phyloP scores from a whole-genome alignment of 1,140 invertebrate species.

The Onthophagus taurus region DNA sequence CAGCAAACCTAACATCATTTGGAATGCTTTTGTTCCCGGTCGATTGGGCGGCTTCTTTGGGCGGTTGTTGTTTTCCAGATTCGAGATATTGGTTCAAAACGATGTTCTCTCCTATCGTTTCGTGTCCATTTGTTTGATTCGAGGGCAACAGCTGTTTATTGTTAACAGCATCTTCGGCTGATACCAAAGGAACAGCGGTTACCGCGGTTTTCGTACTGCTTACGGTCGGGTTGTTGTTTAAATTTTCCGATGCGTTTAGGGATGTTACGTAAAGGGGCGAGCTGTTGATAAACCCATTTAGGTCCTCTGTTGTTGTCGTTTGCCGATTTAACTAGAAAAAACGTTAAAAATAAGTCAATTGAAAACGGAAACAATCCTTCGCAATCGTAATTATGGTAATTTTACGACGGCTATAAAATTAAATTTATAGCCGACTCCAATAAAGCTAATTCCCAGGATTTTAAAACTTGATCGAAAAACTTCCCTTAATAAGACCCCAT shows the following conservation, averaged over 20 bases:
- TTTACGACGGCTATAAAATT: too few relatives aligned
- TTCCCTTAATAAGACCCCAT: too few relatives aligned
- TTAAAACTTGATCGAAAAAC: too few relatives aligned
- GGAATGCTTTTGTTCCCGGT: constrained; percentile 20
- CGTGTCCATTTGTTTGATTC: constrained; percentile 25
- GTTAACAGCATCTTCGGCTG: constrained; percentile 35
- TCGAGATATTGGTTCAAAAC: constrained; percentile 19
- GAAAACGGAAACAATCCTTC: too few relatives aligned
- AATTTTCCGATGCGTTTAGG: constrained; percentile 51
- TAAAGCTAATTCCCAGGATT: too few relatives aligned
- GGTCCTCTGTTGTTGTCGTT: constrained; percentile 49
- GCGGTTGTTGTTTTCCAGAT: background rate
- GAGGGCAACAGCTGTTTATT: constrained; percentile 20
- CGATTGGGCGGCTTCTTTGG: constrained; percentile 5
- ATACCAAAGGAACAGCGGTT: constrained; percentile 28
- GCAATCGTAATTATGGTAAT: too few relatives aligned
- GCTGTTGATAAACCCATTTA: constrained; percentile 63
- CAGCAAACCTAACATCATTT: constrained; percentile 24
- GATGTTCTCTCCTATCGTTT: constrained; percentile 17
- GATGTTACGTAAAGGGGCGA: constrained; percentile 73
- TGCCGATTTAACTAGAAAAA: constrained; percentile 55
- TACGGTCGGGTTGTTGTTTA: constrained; percentile 39
- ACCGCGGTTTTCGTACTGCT: constrained; percentile 24
- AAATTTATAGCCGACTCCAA: too few relatives aligned
- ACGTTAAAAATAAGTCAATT: background rate